Evolutionary conservation across 2,113 vertebrate species (phyloP).

Genomic region (Oenanthe melanoleuca): DNA sequence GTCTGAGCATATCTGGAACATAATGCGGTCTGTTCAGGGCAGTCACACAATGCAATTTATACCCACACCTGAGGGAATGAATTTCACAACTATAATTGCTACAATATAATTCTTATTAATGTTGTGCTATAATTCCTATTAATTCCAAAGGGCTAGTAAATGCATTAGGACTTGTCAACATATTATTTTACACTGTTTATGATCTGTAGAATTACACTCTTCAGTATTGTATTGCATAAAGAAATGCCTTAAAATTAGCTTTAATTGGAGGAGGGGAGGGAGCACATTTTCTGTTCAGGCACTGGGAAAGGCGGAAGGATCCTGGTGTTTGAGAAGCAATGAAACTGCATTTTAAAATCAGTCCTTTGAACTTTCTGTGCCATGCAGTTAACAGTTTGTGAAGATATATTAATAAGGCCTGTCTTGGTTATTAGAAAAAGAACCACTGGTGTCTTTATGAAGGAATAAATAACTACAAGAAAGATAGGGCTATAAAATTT

Average conservation of each 20-base stretch:
- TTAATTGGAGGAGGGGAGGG: neutral
- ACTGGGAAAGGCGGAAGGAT: neutral
- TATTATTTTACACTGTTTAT: conserved; percentile 85
- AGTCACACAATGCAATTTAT: conserved; percentile 73
- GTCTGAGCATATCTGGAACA: conserved; percentile 58
- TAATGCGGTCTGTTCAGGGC: conserved; percentile 54
- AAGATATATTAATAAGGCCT: conserved; percentile 20
- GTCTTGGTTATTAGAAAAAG: conserved; percentile 25
- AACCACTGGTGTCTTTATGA: neutral
- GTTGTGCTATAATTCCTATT: conserved; percentile 82
- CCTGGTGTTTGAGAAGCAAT: conserved; percentile 31
- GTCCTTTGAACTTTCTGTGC: conserved; percentile 30
- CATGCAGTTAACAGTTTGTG: neutral
- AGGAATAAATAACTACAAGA: neutral
- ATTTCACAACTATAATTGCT: conserved; percentile 80
- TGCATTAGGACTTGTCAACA: conserved; percentile 85
- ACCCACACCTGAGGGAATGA: conserved; percentile 80
- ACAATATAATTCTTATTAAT: conserved; percentile 83
- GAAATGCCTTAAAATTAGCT: conserved; percentile 67
- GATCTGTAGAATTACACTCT: conserved; percentile 81
- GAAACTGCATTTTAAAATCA: conserved; percentile 39
- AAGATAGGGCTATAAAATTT: conserved; percentile 32
- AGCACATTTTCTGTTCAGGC: conserved; percentile 9
- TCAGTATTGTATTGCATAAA: conserved; percentile 71
- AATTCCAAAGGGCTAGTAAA: conserved; percentile 84